These are phyloP conservation scores for Notodonta ziczac DNA, from an alignment of 2,888 invertebrate genomes.

Conservation along the genomic window DNA sequence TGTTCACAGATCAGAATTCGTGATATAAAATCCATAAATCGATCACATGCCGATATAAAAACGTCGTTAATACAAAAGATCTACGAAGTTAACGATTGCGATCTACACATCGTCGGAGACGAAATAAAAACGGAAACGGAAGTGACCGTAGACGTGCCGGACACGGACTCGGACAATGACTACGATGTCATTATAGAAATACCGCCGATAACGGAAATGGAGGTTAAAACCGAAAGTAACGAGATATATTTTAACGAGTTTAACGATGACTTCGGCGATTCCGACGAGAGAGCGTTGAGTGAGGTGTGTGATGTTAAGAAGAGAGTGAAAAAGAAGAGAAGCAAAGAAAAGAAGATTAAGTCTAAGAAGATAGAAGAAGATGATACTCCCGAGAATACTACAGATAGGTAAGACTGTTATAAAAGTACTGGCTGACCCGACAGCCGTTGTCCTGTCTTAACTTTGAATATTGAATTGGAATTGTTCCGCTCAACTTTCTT, in stretches of 20 bases:
- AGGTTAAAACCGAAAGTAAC: slow-evolving; percentile 55
- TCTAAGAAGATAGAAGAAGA: slow-evolving; percentile 39
- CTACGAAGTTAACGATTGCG: slow-evolving; percentile 49
- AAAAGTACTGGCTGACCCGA: no score
- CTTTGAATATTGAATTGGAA: no score
- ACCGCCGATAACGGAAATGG: slow-evolving; percentile 37
- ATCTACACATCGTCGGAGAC: slow-evolving; percentile 44
- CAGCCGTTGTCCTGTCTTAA: no score
- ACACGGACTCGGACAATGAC: background rate
- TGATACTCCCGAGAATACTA: slow-evolving; percentile 47
- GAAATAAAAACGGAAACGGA: slow-evolving; percentile 30
- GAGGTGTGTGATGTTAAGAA: slow-evolving; percentile 52
- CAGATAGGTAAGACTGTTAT: slow-evolving; percentile 54
- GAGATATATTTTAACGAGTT: slow-evolving; percentile 65
- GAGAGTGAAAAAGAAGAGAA: slow-evolving; percentile 27
- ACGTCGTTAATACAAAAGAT: slow-evolving; percentile 47
- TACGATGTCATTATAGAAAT: slow-evolving; percentile 11
- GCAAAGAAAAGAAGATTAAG: slow-evolving; percentile 33
- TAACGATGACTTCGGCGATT: slow-evolving; percentile 53
- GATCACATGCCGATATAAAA: slow-evolving; percentile 44
- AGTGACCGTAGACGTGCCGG: slow-evolving; percentile 13
- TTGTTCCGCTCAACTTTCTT: no score
- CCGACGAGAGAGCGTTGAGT: slow-evolving; percentile 60
- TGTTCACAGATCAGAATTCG: slow-evolving; percentile 58
- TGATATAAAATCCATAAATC: slow-evolving; percentile 59